phyloP scores from a whole-genome alignment of 2,797 vertebrate species.

The Chanos chanos region DNA sequence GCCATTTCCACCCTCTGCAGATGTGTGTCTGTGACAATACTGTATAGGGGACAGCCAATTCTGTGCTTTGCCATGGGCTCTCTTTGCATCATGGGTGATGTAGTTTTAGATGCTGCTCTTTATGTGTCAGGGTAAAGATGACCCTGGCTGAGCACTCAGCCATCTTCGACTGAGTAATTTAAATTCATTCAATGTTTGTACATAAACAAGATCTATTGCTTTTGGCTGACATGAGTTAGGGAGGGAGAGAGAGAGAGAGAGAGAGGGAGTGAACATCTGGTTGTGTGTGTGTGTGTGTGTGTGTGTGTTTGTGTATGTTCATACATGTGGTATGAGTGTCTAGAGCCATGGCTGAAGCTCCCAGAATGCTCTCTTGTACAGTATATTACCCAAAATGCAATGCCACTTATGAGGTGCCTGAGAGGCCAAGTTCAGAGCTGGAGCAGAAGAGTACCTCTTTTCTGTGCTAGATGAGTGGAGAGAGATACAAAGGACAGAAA shows the following conservation, averaged over 20 bases:
- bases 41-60: constrained; percentile 74
- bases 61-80: constrained; percentile 67
- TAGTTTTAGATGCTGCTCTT: too few relatives aligned
- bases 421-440: constrained; percentile 49
- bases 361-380: constrained; percentile 77
- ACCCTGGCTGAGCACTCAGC: too few relatives aligned
- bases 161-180: background rate
- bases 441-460: constrained; percentile 87
- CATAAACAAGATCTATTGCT: background rate
- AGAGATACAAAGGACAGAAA: constrained; percentile 65
- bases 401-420: constrained; percentile 55
- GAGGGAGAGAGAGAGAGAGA: too few relatives aligned
- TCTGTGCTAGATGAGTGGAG: constrained; percentile 88
- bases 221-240: too few relatives aligned
- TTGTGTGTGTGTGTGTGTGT: background rate
- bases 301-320: background rate
- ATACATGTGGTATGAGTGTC: background rate
- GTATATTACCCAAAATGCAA: constrained; percentile 72
- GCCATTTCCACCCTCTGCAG: constrained; percentile 74
- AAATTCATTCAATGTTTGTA: background rate
- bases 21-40: constrained; percentile 55
- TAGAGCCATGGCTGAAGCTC: constrained; percentile 67
- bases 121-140: too few relatives aligned
- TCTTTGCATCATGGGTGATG: background rate
- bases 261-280: background rate